Evolutionary conservation across 1,140 invertebrate species (phyloP), one percentile per base, ranked within the genome.

Genomic region (Drosophila littoralis): DNA sequence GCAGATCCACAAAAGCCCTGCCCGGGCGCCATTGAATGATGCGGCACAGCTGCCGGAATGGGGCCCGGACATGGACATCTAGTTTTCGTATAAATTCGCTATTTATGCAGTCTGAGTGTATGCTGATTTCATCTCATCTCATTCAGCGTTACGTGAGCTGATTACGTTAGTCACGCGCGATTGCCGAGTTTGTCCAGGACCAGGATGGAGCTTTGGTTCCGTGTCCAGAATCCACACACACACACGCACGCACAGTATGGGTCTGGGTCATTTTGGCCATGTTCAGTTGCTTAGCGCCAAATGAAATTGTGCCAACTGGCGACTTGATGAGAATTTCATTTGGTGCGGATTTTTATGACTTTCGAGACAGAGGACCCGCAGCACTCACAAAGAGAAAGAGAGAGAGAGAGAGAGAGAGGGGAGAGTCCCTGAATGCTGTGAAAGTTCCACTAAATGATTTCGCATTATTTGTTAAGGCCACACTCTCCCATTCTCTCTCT

Each of bases 71-170:
- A 52, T 66, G 63, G 45, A 42, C 69, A 67, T 72, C 43, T 66
- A 75, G 57, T 69, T 78, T 28, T 78, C 48, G 77, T 69, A 81
- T 75, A 79, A 80, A 89, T 83, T 89, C 79, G 70, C 75, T 81
- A 85, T 83, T 90, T 91, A 91, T 90, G 83, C 81, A 84, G 79
- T 76, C 61, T 51, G 69, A 81, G 72, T 77, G 80, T 90, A 90
- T 90, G 81, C 81, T 90, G 85, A 90, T 90, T 90, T 90, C 79
- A 85, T 86, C 76, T 90, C 83, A 88, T 85, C 85, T 85, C 82
- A 71, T 86, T 85, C 72, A 38, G 72, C 67, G 69, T 79, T 91
- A 91, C 88, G 88, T 91, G 88, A 91, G 88, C 78, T 91, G 88
- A 91, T 91, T 91, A 84, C 78, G 80, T 91, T 91, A 90, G 88